Percentiles rank a stretch among this genome's conserved stretches.
phyloP scores from a whole-genome alignment of 2,113 vertebrate genomes.

The Scytalopus superciliaris region DNA sequence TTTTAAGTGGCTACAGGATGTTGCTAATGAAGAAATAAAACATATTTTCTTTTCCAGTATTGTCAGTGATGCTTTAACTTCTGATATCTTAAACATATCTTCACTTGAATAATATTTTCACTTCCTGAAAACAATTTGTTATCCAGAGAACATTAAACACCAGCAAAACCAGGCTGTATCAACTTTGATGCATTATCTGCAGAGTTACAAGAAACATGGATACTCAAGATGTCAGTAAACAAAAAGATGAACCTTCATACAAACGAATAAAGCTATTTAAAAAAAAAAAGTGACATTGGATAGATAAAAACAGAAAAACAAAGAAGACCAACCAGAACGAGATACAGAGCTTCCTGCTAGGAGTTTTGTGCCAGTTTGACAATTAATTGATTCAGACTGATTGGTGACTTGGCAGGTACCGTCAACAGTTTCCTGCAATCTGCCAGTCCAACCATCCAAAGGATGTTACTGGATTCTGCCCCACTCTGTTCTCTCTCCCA shows the following conservation, averaged over 20 bases:
- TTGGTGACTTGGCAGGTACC: conserved; percentile 67
- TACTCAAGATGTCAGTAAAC: conserved; percentile 3
- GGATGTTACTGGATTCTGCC: conserved; percentile 59
- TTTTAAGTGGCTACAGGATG: neutral
- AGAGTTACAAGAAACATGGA: neutral
- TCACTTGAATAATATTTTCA: conserved; percentile 29
- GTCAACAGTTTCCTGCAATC: conserved; percentile 69
- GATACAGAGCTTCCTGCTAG: conserved; percentile 31
- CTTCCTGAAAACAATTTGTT: conserved; percentile 30
- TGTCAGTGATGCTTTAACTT: conserved; percentile 2
- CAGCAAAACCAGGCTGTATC: neutral
- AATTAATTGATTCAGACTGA: conserved; percentile 68
- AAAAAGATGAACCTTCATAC: neutral
- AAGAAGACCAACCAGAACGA: conserved; percentile 13
- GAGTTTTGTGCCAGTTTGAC: conserved; percentile 58
- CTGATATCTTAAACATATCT: conserved; percentile 6
- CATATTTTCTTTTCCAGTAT: neutral
- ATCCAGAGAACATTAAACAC: conserved; percentile 16
- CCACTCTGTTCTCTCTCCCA: conserved; percentile 61
- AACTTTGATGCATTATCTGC: conserved; percentile 27
- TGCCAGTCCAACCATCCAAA: conserved; percentile 67
- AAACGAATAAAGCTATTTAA: neutral
- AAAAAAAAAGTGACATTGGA: neutral
- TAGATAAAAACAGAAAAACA: conserved; percentile 49
- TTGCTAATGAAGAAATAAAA: conserved; percentile 44